phyloP scores from a whole-genome alignment of 2,888 invertebrate genomes.

The Fissipunctia ypsillon region DNA sequence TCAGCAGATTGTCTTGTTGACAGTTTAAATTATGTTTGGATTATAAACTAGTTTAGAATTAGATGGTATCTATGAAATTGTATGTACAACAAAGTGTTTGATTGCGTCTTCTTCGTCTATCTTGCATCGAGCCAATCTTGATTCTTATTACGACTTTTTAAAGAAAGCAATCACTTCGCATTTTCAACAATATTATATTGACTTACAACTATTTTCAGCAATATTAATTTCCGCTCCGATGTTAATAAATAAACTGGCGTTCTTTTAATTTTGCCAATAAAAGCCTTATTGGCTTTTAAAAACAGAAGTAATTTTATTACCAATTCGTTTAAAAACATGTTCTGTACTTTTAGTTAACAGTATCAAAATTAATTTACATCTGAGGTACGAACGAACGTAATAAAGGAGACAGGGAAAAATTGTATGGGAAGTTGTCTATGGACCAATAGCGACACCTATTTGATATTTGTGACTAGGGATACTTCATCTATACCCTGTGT shows the following conservation, averaged over 20 bases:
- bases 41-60: conserved; percentile 32
- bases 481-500: not conserved
- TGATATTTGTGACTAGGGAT: not conserved
- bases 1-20: conserved; percentile 42
- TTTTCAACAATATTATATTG: not conserved
- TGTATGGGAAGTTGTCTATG: too few relatives aligned
- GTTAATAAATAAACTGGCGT: conserved; percentile 28
- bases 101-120: conserved; percentile 13
- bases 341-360: not conserved
- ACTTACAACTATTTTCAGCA: conserved; percentile 8
- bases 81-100: conserved; percentile 8
- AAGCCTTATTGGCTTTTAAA: conserved; percentile 30
- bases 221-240: conserved; percentile 6
- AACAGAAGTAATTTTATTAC: conserved; percentile 17
- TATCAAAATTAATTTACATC: conserved; percentile 7
- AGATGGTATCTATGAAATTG: conserved; percentile 24
- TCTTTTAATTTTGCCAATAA: conserved; percentile 13
- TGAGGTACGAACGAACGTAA: not conserved
- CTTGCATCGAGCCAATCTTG: conserved; percentile 1
- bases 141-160: not conserved
- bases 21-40: conserved; percentile 38
- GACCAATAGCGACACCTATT: not conserved
- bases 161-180: not conserved
- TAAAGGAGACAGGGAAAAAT: not conserved
- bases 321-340: conserved; percentile 19